Percentiles rank a stretch among this genome's conserved stretches.
phyloP scores from a whole-genome alignment of 2,888 invertebrate species.

The Drosophila silvestris region DNA sequence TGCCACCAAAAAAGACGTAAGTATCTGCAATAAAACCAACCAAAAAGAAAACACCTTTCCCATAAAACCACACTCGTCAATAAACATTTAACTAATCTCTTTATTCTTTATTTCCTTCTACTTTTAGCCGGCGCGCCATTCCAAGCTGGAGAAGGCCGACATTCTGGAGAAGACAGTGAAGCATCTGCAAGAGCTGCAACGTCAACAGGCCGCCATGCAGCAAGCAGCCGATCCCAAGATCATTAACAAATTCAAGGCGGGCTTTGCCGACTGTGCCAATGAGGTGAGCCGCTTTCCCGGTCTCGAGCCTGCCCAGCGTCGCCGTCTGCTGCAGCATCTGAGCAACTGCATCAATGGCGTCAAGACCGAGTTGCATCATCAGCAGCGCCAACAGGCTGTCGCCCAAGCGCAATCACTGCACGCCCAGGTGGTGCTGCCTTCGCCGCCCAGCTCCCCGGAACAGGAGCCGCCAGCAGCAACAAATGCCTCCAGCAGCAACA shows the following conservation, averaged over 20 bases:
- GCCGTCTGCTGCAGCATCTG: constrained; percentile 91
- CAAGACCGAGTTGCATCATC: constrained; percentile 83
- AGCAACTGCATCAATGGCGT: constrained; percentile 89
- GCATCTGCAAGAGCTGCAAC: constrained; percentile 94
- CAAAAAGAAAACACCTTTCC: background rate
- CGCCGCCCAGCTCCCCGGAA: constrained; percentile 84
- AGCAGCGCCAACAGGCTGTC: constrained; percentile 80
- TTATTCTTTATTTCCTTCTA: constrained; percentile 26
- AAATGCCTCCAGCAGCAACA: constrained; percentile 52
- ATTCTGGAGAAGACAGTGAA: constrained; percentile 98
- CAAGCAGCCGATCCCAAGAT: constrained; percentile 94
- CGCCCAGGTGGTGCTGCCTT: constrained; percentile 87
- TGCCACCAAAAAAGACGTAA: constrained; percentile 95
- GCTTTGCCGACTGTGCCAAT: constrained; percentile 94
- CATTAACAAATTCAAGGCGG: constrained; percentile 93
- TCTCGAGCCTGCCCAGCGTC: constrained; percentile 90
- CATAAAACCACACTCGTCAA: background rate
- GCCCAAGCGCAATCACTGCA: constrained; percentile 84
- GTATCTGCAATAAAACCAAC: constrained; percentile 84
- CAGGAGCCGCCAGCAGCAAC: constrained; percentile 80
- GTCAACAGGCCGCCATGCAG: constrained; percentile 93
- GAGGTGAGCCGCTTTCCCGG: constrained; percentile 92
- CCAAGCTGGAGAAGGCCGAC: constrained; percentile 98
- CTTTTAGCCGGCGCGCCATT: constrained; percentile 95
- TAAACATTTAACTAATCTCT: constrained; percentile 26